Conservation (phyloP, 2,888 invertebrate genomes). For the Callyntrura guangdongensis region DNA sequence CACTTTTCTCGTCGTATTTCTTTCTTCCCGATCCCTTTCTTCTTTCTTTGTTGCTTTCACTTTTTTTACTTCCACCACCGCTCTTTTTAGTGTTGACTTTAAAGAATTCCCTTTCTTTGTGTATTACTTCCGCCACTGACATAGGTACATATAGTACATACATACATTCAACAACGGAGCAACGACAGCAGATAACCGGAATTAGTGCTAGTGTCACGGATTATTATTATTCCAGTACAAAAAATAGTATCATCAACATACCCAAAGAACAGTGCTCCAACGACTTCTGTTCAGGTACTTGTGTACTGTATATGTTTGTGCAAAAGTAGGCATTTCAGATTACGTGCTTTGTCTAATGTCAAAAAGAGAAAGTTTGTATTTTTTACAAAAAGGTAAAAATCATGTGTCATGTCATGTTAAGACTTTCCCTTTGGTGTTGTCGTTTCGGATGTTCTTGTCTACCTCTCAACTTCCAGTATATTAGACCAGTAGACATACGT, state of each 20-base stretch:
- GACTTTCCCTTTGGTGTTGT: conserved; percentile 32
- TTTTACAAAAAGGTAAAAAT: background rate
- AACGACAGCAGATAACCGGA: background rate
- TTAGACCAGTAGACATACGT: conserved; percentile 29
- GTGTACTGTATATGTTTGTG: background rate
- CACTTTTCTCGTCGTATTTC: background rate
- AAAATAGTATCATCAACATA: background rate
- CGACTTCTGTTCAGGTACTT: conserved; percentile 15
- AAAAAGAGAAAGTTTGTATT: background rate
- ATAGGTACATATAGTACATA: too few relatives aligned
- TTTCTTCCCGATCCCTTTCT: background rate
- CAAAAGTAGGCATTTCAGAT: background rate
- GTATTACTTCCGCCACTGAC: too few relatives aligned
- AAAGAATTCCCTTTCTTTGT: too few relatives aligned
- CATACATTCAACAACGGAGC: background rate
- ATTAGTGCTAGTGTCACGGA: background rate
- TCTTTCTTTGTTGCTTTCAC: background rate
- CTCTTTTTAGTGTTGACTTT: too few relatives aligned
- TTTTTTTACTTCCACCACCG: background rate
- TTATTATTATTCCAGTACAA: background rate
- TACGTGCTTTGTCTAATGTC: background rate
- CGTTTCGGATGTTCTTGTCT: conserved; percentile 30
- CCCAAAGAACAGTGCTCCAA: background rate
- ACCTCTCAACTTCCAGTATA: background rate
- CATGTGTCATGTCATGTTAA: conserved; percentile 32